These are phyloP conservation scores for Griposia aprilina DNA, from an alignment of 2,888 invertebrate species.

Conservation along the genomic window DNA sequence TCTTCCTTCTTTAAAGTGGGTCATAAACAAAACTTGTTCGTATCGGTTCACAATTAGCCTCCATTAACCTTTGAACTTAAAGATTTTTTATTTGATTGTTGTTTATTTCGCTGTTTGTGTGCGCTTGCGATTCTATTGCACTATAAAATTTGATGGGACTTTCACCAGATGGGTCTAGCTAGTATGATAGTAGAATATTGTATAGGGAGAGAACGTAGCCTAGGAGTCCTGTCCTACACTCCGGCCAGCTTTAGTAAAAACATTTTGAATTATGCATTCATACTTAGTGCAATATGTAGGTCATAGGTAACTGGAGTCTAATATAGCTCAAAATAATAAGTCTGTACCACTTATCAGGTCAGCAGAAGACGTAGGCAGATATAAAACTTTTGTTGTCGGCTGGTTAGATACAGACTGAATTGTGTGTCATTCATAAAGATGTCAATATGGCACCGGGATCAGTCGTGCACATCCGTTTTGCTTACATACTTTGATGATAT, in stretches of 20 bases:
- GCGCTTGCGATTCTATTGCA: slow-evolving; percentile 44
- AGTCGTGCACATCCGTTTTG: slow-evolving; percentile 84
- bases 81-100: slow-evolving; percentile 36
- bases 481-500: slow-evolving; percentile 73
- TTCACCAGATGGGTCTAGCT: slow-evolving; percentile 46
- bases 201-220: not conserved
- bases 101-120: slow-evolving; percentile 45
- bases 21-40: slow-evolving; percentile 59
- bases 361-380: slow-evolving; percentile 20
- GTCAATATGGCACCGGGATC: slow-evolving; percentile 83
- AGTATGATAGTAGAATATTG: slow-evolving; percentile 3
- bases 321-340: slow-evolving; percentile 5
- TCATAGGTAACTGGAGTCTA: not conserved
- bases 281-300: not conserved
- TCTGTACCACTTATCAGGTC: slow-evolving; percentile 30
- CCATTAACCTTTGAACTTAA: slow-evolving; percentile 63
- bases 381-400: slow-evolving; percentile 40
- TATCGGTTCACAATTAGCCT: slow-evolving; percentile 61
- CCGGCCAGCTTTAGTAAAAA: not conserved
- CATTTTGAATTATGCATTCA: not conserved
- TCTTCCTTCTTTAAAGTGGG: slow-evolving; percentile 42
- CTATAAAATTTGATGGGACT: slow-evolving; percentile 56
- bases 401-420: slow-evolving; percentile 46
- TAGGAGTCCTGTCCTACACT: not conserved
- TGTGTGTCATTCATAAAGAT: slow-evolving; percentile 82